phyloP scores from a whole-genome alignment of 2,797 vertebrate genomes.

The Staurois parvus region DNA sequence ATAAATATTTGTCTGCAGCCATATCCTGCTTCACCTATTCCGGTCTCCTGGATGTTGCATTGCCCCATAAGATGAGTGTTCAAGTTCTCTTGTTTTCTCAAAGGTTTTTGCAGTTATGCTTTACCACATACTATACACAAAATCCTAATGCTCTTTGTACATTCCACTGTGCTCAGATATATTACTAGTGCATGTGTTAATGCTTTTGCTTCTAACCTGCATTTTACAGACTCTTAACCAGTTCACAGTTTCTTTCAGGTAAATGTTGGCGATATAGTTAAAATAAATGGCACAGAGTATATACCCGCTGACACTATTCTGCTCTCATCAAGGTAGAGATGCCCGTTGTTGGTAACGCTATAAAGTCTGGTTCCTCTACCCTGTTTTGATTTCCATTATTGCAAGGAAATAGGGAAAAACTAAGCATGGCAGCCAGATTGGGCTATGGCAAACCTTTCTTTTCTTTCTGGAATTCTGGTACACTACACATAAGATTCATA shows the following conservation, averaged over 20 bases:
- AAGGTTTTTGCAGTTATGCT: not conserved
- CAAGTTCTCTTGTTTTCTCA: too few species aligned
- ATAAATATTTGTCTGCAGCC: too few species aligned
- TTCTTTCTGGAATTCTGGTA: not conserved
- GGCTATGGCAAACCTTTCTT: not conserved
- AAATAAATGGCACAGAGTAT: slow-evolving; percentile 95
- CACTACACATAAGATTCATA: not conserved
- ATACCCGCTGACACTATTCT: slow-evolving; percentile 96
- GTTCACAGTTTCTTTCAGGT: slow-evolving; percentile 96
- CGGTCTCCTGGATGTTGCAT: too few species aligned
- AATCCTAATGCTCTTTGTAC: not conserved
- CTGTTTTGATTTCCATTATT: slow-evolving; percentile 76
- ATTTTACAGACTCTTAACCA: slow-evolving; percentile 78
- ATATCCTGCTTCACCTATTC: too few species aligned
- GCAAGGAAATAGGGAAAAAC: slow-evolving; percentile 89
- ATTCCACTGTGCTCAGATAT: not conserved
- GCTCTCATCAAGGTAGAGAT: slow-evolving; percentile 96
- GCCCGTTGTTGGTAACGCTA: slow-evolving; percentile 80
- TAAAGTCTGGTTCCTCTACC: slow-evolving; percentile 81
- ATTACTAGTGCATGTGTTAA: slow-evolving; percentile 8
- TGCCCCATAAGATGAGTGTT: too few species aligned
- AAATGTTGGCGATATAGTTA: slow-evolving; percentile 97
- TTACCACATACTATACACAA: not conserved
- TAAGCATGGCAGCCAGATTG: not conserved
- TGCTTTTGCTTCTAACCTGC: slow-evolving; percentile 30